These are phyloP conservation scores for Sinhomidia bicolor DNA, from an alignment of 2,888 invertebrate species.

Conservation along the genomic window DNA sequence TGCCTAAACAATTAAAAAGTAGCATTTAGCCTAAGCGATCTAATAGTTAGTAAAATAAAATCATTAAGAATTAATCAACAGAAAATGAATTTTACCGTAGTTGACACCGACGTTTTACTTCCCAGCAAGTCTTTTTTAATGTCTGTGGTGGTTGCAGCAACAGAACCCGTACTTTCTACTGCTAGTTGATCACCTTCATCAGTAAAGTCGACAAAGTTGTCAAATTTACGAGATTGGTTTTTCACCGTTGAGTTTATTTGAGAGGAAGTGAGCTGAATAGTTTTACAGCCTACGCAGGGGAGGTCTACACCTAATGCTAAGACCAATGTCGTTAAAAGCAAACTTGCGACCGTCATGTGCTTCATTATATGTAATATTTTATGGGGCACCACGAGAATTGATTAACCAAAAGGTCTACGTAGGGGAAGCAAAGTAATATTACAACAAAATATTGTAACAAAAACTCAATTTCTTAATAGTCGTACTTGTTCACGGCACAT, in stretches of 20 bases:
- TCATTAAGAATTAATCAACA: background rate
- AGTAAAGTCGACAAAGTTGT: constrained; percentile 66
- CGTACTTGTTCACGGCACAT: no score
- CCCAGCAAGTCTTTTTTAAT: background rate
- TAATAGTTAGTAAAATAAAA: no score
- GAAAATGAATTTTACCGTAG: background rate
- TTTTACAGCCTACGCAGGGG: background rate
- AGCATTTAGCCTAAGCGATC: background rate
- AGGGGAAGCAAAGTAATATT: no score
- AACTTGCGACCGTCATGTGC: background rate
- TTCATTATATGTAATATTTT: background rate
- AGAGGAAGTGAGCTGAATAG: background rate
- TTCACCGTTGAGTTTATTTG: background rate
- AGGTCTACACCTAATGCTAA: background rate
- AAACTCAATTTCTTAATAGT: no score
- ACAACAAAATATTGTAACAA: no score
- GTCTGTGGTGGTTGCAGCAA: background rate
- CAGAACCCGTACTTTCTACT: constrained; percentile 31
- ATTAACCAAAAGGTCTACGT: no score
- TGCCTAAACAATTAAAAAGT: background rate
- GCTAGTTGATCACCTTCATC: constrained; percentile 66
- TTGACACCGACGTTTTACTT: background rate
- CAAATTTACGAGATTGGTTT: background rate
- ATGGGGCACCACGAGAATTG: background rate
- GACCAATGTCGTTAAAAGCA: background rate